These are phyloP conservation scores for Epistrophella euchroma DNA, from an alignment of 2,888 invertebrate species.

Conservation along the genomic window DNA sequence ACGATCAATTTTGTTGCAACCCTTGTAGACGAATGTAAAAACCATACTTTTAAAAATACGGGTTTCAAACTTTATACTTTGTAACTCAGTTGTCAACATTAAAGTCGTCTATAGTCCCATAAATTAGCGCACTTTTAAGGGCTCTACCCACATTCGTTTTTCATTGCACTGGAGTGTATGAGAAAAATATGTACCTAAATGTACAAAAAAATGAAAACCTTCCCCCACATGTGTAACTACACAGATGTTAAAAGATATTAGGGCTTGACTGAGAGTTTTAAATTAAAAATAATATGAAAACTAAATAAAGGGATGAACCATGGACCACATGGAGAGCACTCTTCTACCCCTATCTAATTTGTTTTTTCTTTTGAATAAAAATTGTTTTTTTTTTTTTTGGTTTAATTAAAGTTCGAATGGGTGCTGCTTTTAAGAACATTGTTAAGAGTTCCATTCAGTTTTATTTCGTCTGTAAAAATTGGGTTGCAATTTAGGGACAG, in stretches of 20 bases:
- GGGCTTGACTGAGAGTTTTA: conserved; percentile 46
- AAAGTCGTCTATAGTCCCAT: no score
- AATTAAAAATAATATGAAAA: conserved; percentile 50
- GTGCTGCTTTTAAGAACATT: background rate
- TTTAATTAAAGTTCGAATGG: background rate
- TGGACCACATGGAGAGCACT: conserved; percentile 16
- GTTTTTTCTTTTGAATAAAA: background rate
- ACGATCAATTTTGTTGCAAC: no score
- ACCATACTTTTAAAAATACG: no score
- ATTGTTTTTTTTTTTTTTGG: background rate
- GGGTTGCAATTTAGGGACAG: background rate
- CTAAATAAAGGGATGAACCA: conserved; percentile 50
- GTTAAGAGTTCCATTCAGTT: background rate
- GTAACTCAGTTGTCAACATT: no score
- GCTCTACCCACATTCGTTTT: background rate
- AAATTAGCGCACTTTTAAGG: no score
- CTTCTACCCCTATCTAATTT: conserved; percentile 1
- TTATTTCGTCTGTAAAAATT: background rate
- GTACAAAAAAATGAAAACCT: background rate
- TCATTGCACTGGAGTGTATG: background rate
- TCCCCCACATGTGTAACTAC: conserved; percentile 6
- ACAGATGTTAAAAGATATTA: conserved; percentile 36
- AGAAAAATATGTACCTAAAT: no score
- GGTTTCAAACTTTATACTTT: no score
- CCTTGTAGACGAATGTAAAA: no score